Percentiles rank a stretch among this genome's conserved stretches.
These are phyloP conservation scores for Xiphophorus hellerii DNA, from an alignment of 2,113 vertebrate genomes.

Conservation along the genomic window DNA sequence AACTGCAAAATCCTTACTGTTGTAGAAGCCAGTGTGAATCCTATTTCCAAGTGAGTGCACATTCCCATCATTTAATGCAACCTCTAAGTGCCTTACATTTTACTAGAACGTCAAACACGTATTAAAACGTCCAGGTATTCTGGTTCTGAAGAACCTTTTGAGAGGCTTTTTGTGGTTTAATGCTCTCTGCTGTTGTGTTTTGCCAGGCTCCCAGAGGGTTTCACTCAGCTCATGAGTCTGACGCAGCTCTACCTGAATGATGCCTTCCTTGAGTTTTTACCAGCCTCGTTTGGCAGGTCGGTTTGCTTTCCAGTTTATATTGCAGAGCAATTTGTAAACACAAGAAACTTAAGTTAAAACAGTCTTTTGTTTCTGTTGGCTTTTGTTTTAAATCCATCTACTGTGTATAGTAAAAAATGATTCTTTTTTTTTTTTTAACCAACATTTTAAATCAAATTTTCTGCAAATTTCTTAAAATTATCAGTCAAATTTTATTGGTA, in stretches of 20 bases:
- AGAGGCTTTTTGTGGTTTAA: constrained; percentile 3
- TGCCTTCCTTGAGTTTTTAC: constrained; percentile 97
- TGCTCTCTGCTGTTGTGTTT: not conserved
- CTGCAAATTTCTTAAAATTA: not conserved
- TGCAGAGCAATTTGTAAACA: not conserved
- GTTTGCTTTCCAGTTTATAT: constrained; percentile 36
- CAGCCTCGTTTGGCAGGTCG: constrained; percentile 97
- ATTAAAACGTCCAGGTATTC: not conserved
- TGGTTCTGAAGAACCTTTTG: not conserved
- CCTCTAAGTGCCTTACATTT: not conserved
- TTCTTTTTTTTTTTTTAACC: too few species aligned
- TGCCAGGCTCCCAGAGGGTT: constrained; percentile 94
- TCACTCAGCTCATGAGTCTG: constrained; percentile 96
- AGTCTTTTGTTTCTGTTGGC: not conserved
- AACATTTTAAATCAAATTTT: not conserved
- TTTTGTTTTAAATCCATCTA: not conserved
- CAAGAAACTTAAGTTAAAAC: not conserved
- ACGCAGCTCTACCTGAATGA: constrained; percentile 98
- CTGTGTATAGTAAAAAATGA: too few species aligned
- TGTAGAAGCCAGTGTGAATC: constrained; percentile 98
- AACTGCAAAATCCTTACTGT: constrained; percentile 95
- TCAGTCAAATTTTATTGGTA: too few species aligned
- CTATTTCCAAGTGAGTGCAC: constrained; percentile 95
- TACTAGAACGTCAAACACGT: not conserved
- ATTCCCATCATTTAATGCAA: not conserved